Conservation (phyloP, 2,888 invertebrate species). For the Agonopterix heracliana region DNA sequence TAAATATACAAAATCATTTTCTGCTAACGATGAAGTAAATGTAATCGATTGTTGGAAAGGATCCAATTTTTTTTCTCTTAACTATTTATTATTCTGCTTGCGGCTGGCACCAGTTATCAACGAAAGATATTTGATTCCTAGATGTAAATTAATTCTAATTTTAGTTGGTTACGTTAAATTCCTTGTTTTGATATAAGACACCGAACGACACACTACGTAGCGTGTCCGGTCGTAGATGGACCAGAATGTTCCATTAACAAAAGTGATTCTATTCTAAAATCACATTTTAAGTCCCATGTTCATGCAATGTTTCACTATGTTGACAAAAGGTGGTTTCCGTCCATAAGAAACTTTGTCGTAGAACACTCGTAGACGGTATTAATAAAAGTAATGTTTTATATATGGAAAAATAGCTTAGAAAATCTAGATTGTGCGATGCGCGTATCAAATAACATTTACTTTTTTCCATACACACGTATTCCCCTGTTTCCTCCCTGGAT, state of each 20-base stretch:
- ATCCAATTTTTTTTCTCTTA: constrained; percentile 52
- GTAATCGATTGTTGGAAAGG: constrained; percentile 67
- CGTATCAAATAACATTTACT: no score
- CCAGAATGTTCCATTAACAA: not conserved
- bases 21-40: constrained; percentile 58
- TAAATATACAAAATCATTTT: constrained; percentile 14
- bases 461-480: no score
- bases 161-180: constrained; percentile 44
- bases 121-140: constrained; percentile 60
- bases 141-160: constrained; percentile 62
- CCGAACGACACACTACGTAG: not conserved
- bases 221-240: not conserved
- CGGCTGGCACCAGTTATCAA: constrained; percentile 60
- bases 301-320: no score
- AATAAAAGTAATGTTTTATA: no score
- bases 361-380: no score
- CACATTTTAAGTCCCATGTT: no score
- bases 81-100: constrained; percentile 46
- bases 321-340: no score
- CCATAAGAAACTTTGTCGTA: no score
- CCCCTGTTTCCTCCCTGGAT: no score
- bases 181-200: constrained; percentile 11
- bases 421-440: no score
- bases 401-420: no score
- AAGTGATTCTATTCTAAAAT: no score